Conservation (phyloP, 2,113 vertebrate genomes). For the Microcebus ravelobensis region DNA sequence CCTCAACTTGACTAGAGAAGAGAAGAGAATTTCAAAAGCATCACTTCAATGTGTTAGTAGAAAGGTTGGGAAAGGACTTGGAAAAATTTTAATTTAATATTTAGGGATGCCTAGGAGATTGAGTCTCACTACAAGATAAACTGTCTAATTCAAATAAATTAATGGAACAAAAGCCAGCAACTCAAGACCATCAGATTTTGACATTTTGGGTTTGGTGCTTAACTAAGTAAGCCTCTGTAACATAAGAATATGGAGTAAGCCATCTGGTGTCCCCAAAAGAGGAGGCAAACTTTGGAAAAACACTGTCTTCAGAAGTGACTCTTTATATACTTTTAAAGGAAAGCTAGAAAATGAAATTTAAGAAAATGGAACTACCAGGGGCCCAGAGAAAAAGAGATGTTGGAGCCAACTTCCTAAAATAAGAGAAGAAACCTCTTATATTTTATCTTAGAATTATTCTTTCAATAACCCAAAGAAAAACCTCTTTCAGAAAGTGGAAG, state of each 20-base stretch:
- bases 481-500: not conserved
- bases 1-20: not conserved
- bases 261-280: not conserved
- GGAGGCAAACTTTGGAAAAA: not conserved
- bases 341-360: conserved; percentile 28
- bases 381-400: not conserved
- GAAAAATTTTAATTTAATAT: not conserved
- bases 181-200: not conserved
- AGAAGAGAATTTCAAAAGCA: not conserved
- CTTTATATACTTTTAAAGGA: not conserved
- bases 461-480: not conserved
- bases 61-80: not conserved
- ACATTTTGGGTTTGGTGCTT: not conserved
- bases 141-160: conserved; percentile 13
- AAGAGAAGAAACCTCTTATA: not conserved
- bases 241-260: not conserved
- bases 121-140: not conserved
- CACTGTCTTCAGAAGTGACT: not conserved
- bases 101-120: not conserved
- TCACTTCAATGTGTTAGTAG: not conserved
- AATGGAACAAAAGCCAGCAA: conserved; percentile 1
- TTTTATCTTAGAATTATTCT: conserved; percentile 10
- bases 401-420: not conserved
- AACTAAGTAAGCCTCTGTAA: not conserved
- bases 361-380: not conserved